Percentiles rank a stretch among this genome's conserved stretches.
phyloP scores from a whole-genome alignment of 2,888 invertebrate species.

The Aethes cnicana region DNA sequence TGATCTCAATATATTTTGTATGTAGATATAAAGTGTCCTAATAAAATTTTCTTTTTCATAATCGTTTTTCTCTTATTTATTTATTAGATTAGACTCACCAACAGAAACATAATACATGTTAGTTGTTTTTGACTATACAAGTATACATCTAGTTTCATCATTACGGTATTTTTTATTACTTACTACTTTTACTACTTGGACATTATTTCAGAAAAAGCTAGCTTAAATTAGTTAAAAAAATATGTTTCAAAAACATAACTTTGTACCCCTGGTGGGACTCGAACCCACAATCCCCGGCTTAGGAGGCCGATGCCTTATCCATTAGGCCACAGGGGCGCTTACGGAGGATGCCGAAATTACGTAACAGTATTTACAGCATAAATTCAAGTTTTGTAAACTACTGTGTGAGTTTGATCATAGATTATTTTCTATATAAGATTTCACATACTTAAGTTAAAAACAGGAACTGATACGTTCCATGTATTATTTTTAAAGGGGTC shows the following conservation, averaged over 20 bases:
- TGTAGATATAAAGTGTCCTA: not conserved
- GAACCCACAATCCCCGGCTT: constrained; percentile 90
- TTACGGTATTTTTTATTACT: too few relatives aligned
- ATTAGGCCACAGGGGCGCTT: constrained; percentile 88
- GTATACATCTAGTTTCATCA: too few relatives aligned
- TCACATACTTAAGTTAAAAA: too few relatives aligned
- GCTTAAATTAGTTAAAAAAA: not conserved
- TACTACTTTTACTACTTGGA: not conserved
- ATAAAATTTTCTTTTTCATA: too few relatives aligned
- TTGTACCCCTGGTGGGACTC: constrained; percentile 88
- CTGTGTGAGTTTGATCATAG: too few relatives aligned
- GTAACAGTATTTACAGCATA: not conserved
- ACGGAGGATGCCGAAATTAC: accelerated
- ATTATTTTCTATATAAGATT: too few relatives aligned
- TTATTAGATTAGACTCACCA: too few relatives aligned
- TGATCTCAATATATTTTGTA: constrained; percentile 38
- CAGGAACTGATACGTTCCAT: too few relatives aligned
- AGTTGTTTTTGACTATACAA: too few relatives aligned
- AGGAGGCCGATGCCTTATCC: constrained; percentile 90
- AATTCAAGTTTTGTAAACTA: not conserved
- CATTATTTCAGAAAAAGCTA: not conserved
- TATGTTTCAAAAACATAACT: not conserved
- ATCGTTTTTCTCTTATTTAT: too few relatives aligned
- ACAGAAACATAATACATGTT: too few relatives aligned
- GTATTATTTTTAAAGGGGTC: too few relatives aligned